Conservation (phyloP, 2,797 vertebrate genomes). For the Cyprinella venusta region DNA sequence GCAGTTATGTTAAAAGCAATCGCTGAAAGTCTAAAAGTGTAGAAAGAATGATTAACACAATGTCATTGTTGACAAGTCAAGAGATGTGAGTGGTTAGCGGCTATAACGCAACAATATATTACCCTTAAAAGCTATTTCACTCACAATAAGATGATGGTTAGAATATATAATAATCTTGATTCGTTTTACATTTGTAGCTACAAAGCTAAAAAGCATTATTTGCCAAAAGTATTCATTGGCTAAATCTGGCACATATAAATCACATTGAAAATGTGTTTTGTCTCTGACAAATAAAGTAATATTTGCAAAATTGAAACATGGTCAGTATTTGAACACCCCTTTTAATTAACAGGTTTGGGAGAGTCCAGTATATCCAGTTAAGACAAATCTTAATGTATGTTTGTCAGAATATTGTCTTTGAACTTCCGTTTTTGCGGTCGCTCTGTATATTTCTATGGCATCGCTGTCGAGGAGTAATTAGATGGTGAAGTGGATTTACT, state of each 20-base stretch:
- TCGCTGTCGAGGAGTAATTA: too few relatives aligned
- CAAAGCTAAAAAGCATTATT: not conserved
- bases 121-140: slow-evolving; percentile 11
- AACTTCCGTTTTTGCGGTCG: too few relatives aligned
- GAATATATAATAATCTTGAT: not conserved
- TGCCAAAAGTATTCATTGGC: not conserved
- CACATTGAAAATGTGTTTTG: not conserved
- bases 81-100: not conserved
- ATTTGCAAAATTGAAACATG: not conserved
- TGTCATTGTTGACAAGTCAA: slow-evolving; percentile 38
- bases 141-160: not conserved
- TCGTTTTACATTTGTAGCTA: not conserved
- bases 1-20: slow-evolving; percentile 45
- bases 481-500: too few relatives aligned
- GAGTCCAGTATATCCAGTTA: not conserved
- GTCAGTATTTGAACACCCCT: not conserved
- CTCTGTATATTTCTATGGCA: too few relatives aligned
- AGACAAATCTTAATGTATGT: too few relatives aligned
- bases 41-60: slow-evolving; percentile 46
- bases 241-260: not conserved
- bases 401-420: too few relatives aligned
- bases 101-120: slow-evolving; percentile 22
- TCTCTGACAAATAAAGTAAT: not conserved
- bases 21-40: slow-evolving; percentile 21
- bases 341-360: not conserved